Percentiles rank a stretch among this genome's conserved stretches.
Conservation (phyloP, 2,113 vertebrate genomes). For the Malurus elegans region DNA sequence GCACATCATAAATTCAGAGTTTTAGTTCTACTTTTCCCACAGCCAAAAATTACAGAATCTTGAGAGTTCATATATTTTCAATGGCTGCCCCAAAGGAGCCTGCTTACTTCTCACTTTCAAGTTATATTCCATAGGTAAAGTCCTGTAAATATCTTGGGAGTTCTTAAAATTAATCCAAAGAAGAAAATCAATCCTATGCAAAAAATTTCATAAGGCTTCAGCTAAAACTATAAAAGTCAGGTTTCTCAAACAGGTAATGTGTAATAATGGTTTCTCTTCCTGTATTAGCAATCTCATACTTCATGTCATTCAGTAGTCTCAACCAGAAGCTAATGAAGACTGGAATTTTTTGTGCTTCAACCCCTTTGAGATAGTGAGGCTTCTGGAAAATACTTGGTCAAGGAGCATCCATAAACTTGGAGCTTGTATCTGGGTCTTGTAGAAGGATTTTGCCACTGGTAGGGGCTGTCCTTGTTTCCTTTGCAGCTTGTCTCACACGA, state of each 20-base stretch:
- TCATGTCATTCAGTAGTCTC: not conserved
- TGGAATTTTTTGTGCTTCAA: accelerated
- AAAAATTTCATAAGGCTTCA: not conserved
- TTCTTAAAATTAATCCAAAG: not conserved
- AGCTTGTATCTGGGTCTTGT: not conserved
- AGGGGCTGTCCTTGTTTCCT: not conserved
- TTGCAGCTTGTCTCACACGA: not conserved
- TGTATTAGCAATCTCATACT: not conserved
- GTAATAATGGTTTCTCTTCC: not conserved
- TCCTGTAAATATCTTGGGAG: not conserved
- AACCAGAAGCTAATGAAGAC: not conserved
- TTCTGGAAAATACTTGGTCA: not conserved
- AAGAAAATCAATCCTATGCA: not conserved
- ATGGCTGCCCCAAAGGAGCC: not conserved
- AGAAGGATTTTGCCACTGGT: not conserved
- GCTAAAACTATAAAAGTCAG: not conserved
- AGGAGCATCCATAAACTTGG: not conserved
- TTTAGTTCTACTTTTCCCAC: not conserved
- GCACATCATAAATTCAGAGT: not conserved
- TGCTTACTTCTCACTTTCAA: not conserved
- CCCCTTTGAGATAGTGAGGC: not conserved
- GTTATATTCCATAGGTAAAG: not conserved
- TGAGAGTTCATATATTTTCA: not conserved
- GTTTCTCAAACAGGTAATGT: not conserved
- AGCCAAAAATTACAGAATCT: not conserved